Conservation (phyloP, 35 echinoderm and acorn worm species). For the Lytechinus variegatus region DNA sequence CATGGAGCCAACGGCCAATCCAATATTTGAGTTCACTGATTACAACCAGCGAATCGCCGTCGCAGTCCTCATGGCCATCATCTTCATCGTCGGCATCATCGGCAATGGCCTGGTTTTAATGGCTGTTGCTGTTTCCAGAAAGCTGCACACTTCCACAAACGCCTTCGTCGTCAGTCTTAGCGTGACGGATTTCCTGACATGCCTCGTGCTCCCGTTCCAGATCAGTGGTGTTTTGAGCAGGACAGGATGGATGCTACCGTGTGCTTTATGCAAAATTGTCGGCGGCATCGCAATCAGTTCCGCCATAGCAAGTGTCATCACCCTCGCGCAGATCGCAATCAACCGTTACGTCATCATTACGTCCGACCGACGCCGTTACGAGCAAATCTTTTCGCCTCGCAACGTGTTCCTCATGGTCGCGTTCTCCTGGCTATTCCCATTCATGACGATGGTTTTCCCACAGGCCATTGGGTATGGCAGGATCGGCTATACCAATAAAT, state of each 20-base stretch:
- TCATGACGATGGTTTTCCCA: not conserved
- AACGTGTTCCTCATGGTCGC: not conserved
- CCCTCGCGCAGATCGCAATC: conserved; percentile 1
- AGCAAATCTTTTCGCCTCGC: not conserved
- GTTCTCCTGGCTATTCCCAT: conserved; percentile 53
- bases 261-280: not conserved
- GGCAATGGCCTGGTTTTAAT: conserved; percentile 49
- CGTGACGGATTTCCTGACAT: conserved; percentile 42
- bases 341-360: conserved; percentile 41
- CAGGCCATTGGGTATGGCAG: not conserved
- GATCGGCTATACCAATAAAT: not conserved
- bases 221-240: not conserved
- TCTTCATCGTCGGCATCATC: not conserved
- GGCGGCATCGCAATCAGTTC: not conserved
- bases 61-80: conserved; percentile 45
- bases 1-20: not conserved
- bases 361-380: not conserved
- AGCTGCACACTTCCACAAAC: conserved; percentile 50
- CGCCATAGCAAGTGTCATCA: conserved; percentile 24
- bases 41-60: conserved; percentile 57
- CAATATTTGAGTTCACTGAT: conserved; percentile 50
- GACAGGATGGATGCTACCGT: not conserved
- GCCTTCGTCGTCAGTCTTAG: conserved; percentile 51
- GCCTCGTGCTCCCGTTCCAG: not conserved
- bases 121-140: conserved; percentile 43